Conservation (phyloP, 2,113 vertebrate species). For the Entosphenus tridentatus region DNA sequence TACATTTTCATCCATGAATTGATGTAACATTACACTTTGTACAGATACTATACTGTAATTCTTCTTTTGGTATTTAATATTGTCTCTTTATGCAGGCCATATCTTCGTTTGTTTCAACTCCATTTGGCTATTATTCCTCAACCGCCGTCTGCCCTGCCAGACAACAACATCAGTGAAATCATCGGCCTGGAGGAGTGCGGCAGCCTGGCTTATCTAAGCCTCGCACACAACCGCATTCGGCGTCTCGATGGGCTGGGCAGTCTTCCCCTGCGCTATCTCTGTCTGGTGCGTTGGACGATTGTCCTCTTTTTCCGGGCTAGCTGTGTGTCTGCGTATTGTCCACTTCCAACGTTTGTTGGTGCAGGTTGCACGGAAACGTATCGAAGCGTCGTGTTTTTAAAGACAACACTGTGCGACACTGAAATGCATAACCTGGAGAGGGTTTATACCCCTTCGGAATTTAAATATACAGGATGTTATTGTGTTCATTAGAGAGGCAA, state of each 20-base stretch:
- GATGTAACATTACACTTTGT: constrained; percentile 9
- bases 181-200: constrained; percentile 37
- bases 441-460: constrained; percentile 14
- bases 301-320: neutral
- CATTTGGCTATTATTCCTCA: constrained; percentile 19
- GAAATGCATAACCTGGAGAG: constrained; percentile 12
- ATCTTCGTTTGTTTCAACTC: neutral
- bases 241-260: constrained; percentile 24
- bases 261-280: constrained; percentile 38
- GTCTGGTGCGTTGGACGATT: constrained; percentile 27
- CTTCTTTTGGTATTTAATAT: neutral
- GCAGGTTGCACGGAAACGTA: constrained; percentile 17
- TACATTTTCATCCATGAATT: constrained; percentile 14
- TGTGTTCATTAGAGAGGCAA: constrained; percentile 41
- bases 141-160: constrained; percentile 20
- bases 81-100: constrained; percentile 1
- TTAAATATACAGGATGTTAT: constrained; percentile 18
- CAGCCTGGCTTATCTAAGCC: constrained; percentile 36
- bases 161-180: constrained; percentile 43
- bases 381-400: constrained; percentile 14
- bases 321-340: neutral
- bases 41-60: neutral
- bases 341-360: constrained; percentile 14
- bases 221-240: constrained; percentile 45
- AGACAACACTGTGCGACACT: constrained; percentile 17